Base-by-base conservation (phyloP, 2,888 invertebrate species). In the Macroteleia sp. region DNA sequence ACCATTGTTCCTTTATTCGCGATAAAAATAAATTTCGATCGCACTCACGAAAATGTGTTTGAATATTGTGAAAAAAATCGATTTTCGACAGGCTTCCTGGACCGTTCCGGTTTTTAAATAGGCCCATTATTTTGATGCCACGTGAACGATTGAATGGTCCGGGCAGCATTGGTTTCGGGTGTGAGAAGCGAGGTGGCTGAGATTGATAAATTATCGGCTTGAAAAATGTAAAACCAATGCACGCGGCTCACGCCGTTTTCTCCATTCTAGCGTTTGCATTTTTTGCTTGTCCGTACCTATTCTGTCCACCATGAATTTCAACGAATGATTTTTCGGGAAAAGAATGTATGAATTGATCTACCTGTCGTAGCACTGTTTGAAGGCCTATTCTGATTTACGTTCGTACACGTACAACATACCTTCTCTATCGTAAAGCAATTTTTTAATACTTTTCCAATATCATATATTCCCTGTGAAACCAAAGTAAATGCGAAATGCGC, bases 171-270 rank as follows among this genome's bases (percentile, higher is more conserved):
- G 41, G 70, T 64, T 66, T 69, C 61, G 39, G 52, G 57, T 54
- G 66, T 59, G 48, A 74, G 57, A 46, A 74, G 39, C 74, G 77
- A 74, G 80, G 69, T 54, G 59, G 71, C 76, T 79, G 86, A 87
- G 88, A 90, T 88, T 89, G 89, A 89, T 90, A 89, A 90, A 90
- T 90, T 89, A 88, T 87, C 82, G 78, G 81, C 85, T 66, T 89
- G 88, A 89, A 88, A 90, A 90, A 90, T 89, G 87, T 87, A 88
- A 89, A 90, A 88, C 86, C 89, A 57, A 77, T 71, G 76, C 78
- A 57, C n/a, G n/a, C 64, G 41, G 39, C 36, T 20, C 70, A 34
- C 71, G 54, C 42, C 62, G 48, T 71, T 77, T 67, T 77, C 77
- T 78, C 64, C 48, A 32, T 48, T 57, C 50, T 28, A 61, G 54